These are phyloP conservation scores for Luperina testacea DNA, from an alignment of 2,888 invertebrate genomes.

Conservation along the genomic window DNA sequence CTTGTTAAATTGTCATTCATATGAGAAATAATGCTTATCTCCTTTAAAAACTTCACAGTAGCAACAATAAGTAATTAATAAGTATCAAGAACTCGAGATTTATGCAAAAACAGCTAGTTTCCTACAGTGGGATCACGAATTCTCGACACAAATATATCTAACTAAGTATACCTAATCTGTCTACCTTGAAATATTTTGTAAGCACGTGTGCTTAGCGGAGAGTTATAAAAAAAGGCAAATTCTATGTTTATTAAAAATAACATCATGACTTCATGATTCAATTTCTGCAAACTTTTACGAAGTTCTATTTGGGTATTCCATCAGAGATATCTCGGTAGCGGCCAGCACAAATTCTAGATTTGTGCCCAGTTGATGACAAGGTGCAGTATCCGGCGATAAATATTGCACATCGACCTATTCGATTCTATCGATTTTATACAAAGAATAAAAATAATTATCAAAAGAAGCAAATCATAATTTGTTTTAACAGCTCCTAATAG, in stretches of 20 bases:
- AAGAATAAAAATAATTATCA: too few relatives aligned
- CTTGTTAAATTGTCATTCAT: neutral
- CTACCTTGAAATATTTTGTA: conserved; percentile 20
- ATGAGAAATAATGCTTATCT: neutral
- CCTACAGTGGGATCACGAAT: conserved; percentile 30
- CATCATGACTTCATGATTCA: neutral
- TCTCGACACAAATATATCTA: neutral
- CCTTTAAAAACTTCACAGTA: neutral
- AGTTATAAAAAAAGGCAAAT: neutral
- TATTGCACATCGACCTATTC: too few relatives aligned
- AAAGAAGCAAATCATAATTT: too few relatives aligned
- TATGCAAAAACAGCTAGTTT: conserved; percentile 24
- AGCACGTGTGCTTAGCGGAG: neutral
- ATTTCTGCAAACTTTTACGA: neutral
- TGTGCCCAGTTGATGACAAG: neutral
- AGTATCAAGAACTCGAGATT: conserved; percentile 29
- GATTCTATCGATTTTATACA: too few relatives aligned
- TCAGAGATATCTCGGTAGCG: neutral
- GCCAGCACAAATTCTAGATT: neutral
- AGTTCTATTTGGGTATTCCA: neutral
- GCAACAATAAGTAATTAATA: neutral
- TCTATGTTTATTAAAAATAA: neutral
- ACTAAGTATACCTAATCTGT: neutral
- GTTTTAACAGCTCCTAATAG: too few relatives aligned
- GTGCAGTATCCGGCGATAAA: too few relatives aligned